Conservation (phyloP, 2,113 vertebrate genomes). For the Procapra przewalskii region DNA sequence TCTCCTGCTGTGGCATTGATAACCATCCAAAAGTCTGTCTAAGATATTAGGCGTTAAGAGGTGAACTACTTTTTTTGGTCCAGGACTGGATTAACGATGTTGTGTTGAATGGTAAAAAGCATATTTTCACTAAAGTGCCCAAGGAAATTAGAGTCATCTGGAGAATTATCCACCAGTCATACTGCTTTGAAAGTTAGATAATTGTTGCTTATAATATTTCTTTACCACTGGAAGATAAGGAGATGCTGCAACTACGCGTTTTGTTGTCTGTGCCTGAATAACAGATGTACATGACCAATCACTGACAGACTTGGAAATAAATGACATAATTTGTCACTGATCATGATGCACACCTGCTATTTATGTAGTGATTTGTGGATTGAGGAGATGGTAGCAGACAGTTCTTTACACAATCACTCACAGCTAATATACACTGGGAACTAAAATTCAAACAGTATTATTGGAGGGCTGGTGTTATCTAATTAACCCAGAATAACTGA, state of each 20-base stretch:
- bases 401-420: background rate
- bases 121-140: background rate
- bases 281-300: background rate
- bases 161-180: background rate
- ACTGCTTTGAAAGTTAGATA: background rate
- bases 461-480: background rate
- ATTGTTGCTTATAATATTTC: background rate
- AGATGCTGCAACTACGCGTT: background rate
- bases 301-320: background rate
- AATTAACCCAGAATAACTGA: background rate
- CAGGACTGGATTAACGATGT: background rate
- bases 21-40: background rate
- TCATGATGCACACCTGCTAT: background rate
- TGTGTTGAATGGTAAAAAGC: background rate
- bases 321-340: background rate
- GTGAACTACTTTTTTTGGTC: background rate
- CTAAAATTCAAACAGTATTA: background rate
- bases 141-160: background rate
- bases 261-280: background rate
- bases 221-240: background rate
- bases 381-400: background rate
- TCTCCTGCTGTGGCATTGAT: background rate
- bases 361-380: background rate
- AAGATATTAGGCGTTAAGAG: background rate
- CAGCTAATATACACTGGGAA: background rate